A percentile compares a stretch with the other conserved stretches of the same genome.
phyloP scores from a whole-genome alignment of 2,888 invertebrate genomes.

The Eumacrocentrus americanus region DNA sequence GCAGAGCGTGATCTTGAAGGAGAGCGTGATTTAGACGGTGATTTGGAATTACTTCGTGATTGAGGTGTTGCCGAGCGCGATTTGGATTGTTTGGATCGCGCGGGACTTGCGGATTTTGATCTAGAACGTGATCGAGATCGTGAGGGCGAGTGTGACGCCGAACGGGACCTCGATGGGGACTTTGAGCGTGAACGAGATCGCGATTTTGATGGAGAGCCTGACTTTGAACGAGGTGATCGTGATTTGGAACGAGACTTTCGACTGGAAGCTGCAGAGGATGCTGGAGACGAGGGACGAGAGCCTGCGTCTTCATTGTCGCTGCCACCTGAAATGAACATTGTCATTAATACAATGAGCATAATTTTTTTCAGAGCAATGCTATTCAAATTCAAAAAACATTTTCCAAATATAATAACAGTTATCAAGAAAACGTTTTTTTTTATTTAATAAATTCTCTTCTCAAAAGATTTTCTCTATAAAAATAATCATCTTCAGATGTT shows the following conservation, averaged over 20 bases:
- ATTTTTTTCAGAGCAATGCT: too few relatives aligned
- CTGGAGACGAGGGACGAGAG: conserved; percentile 62
- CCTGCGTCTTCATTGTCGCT: conserved; percentile 56
- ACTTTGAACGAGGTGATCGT: conserved; percentile 45
- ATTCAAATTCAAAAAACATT: not conserved
- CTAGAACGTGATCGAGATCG: conserved; percentile 48
- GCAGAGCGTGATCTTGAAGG: conserved; percentile 42
- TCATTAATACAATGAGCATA: not conserved
- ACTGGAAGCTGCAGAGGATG: conserved; percentile 55
- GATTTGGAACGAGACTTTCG: conserved; percentile 45
- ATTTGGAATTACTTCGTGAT: conserved; percentile 51
- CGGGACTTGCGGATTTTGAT: conserved; percentile 42
- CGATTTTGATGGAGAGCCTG: conserved; percentile 47
- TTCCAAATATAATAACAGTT: too few relatives aligned
- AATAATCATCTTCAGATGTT: too few relatives aligned
- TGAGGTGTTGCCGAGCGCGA: conserved; percentile 50
- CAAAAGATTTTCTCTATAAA: too few relatives aligned
- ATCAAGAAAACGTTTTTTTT: too few relatives aligned
- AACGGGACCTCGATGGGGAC: conserved; percentile 44
- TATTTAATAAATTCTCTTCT: too few relatives aligned
- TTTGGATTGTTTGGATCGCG: conserved; percentile 37
- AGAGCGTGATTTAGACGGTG: conserved; percentile 40
- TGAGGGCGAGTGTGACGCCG: conserved; percentile 44
- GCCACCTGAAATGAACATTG: conserved; percentile 42
- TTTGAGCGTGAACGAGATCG: conserved; percentile 46